Percentiles rank a stretch among this genome's conserved stretches.
phyloP scores from a whole-genome alignment of 2,797 vertebrate species.

The Brachyalestes nurse region DNA sequence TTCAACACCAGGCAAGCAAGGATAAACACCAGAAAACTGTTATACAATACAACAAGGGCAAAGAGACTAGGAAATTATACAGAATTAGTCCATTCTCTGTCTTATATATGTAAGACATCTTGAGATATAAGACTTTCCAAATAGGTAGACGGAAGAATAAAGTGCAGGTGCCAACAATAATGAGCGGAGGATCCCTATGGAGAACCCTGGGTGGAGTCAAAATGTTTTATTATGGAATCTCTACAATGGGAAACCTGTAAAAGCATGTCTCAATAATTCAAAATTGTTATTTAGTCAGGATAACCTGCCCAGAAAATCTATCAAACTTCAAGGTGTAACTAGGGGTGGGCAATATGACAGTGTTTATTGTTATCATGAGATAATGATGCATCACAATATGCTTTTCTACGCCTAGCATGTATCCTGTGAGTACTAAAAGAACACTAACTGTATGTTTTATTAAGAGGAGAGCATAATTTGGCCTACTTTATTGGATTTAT shows the following conservation, averaged over 20 bases:
- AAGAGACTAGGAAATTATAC: background rate
- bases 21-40: background rate
- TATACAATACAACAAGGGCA: background rate
- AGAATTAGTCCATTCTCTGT: background rate
- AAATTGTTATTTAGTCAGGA: background rate
- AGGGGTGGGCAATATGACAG: too few species aligned
- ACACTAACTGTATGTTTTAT: too few species aligned
- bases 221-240: background rate
- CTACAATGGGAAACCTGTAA: background rate
- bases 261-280: background rate
- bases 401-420: too few species aligned
- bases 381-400: too few species aligned
- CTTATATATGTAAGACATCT: background rate
- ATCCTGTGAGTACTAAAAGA: too few species aligned
- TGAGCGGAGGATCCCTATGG: background rate
- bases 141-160: background rate
- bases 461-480: too few species aligned
- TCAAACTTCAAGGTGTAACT: background rate
- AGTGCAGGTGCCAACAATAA: background rate
- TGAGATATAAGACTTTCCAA: background rate
- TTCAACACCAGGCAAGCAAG: background rate
- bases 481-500: too few species aligned
- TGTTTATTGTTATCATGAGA: too few species aligned
- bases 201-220: background rate
- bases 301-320: background rate